A percentile compares a stretch with the other conserved stretches of the same genome.
phyloP scores from a whole-genome alignment of 2,797 vertebrate species.

The Myotis pilosus region DNA sequence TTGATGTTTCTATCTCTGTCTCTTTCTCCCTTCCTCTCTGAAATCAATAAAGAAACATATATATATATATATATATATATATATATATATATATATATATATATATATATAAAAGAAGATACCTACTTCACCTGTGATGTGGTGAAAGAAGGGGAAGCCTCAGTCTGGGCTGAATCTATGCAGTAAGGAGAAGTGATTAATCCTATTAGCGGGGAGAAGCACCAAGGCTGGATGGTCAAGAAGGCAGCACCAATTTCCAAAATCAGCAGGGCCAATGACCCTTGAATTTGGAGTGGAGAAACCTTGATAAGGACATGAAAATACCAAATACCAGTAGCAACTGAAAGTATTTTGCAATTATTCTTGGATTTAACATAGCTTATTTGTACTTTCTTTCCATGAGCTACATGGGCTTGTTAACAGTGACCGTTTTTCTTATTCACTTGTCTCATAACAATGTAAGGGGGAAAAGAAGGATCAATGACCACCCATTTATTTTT shows the following conservation, averaged over 20 bases:
- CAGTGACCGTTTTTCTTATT: not conserved
- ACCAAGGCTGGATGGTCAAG: not conserved
- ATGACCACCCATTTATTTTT: not conserved
- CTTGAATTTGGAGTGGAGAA: not conserved
- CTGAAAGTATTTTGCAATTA: not conserved
- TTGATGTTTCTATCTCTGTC: too few relatives aligned
- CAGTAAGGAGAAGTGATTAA: not conserved
- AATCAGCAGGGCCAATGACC: not conserved
- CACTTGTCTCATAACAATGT: not conserved
- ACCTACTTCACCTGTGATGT: not conserved
- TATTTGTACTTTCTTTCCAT: not conserved
- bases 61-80: too few relatives aligned
- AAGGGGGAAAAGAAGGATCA: accelerated
- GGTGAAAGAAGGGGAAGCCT: not conserved
- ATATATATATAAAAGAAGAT: not conserved
- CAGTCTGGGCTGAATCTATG: too few relatives aligned
- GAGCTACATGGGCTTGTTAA: not conserved
- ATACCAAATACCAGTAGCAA: not conserved
- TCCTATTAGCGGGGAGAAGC: not conserved
- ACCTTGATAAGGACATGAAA: not conserved
- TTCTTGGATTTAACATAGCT: not conserved
- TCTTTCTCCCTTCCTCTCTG: too few relatives aligned
- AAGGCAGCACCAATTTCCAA: not conserved
- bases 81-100: too few relatives aligned
- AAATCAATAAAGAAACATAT: too few relatives aligned